Base-by-base conservation (phyloP, 2,797 vertebrate species). In the Schizopygopsis malacanthus region DNA sequence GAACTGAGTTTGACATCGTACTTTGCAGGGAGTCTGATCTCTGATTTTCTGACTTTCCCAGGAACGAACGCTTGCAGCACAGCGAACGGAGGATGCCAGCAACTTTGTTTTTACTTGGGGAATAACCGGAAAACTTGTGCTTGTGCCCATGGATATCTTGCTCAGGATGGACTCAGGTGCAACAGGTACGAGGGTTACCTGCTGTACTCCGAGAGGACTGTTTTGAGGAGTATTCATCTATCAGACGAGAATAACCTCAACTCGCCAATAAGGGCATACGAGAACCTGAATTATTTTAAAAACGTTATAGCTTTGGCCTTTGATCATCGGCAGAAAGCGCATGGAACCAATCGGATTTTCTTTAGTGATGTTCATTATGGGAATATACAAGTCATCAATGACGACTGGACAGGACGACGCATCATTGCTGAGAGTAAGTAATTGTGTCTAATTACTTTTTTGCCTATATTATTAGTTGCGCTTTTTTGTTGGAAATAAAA, bases 361-460 rank as follows among this genome's bases (percentile, higher is more conserved):
- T 96, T 96, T 89, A 97, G 96, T 1, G 97, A 97, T 16, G 96
- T 95, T 25, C 96, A 97, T 88, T 97, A 95, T 90, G 96, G 96
- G 88, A 97, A 97, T 90, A 97, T 97, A 88, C 97, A 97, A 83
- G 92, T 96, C 39, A 95, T 97, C 81, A 95, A 95, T 47, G 96
- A 97, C 84, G 96, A 97, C 90, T 97, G 97, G 96, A 91, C 95
- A 39, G 96, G 92, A 69, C 95, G 94, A 85, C 91, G 89, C 90
- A 72, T 97, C 18, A 91, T 97, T 10, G 92, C 96, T 67, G 96
- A 97, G 92, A 96, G 96, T 97, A 93, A 96, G 96, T 96, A 37
- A 67, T 69, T 87, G 4, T 33, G 25, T 45, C 15, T 4, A 9
- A n/a, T 87, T 4, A 22, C 15, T 84, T 85, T 37, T 15, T 50